A percentile compares a stretch with the other conserved stretches of the same genome.
phyloP scores from a whole-genome alignment of 1,140 invertebrate genomes.

The Cyphomyrmex costatus region DNA sequence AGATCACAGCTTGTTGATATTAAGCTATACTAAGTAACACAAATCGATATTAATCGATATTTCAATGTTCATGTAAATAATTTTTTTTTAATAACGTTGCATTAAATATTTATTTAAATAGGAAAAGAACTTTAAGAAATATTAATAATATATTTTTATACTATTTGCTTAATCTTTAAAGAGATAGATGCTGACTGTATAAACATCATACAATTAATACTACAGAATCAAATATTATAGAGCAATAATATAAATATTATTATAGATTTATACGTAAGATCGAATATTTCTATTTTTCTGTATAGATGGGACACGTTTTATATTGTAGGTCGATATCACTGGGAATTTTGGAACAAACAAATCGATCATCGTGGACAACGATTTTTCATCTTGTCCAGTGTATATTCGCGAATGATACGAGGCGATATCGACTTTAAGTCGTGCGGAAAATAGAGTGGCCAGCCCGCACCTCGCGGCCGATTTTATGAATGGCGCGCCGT shows the following conservation, averaged over 20 bases:
- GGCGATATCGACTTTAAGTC: conserved; percentile 62
- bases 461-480: conserved; percentile 28
- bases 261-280: neutral
- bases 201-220: neutral
- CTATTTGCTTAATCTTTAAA: neutral
- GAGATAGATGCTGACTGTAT: neutral
- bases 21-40: neutral
- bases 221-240: neutral
- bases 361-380: conserved; percentile 2
- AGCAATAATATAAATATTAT: neutral
- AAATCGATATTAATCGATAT: neutral
- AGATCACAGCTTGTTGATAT: neutral
- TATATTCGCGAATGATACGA: conserved; percentile 32
- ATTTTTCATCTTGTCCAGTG: conserved; percentile 46
- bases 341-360: neutral
- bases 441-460: conserved; percentile 51
- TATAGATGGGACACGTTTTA: conserved; percentile 12
- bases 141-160: neutral
- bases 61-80: neutral
- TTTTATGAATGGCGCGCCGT: conserved; percentile 58
- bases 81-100: neutral
- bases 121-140: neutral
- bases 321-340: neutral
- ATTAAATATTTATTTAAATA: neutral
- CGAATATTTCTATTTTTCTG: neutral